phyloP scores from a whole-genome alignment of 2,113 vertebrate genomes.

The Crotalus viridis region DNA sequence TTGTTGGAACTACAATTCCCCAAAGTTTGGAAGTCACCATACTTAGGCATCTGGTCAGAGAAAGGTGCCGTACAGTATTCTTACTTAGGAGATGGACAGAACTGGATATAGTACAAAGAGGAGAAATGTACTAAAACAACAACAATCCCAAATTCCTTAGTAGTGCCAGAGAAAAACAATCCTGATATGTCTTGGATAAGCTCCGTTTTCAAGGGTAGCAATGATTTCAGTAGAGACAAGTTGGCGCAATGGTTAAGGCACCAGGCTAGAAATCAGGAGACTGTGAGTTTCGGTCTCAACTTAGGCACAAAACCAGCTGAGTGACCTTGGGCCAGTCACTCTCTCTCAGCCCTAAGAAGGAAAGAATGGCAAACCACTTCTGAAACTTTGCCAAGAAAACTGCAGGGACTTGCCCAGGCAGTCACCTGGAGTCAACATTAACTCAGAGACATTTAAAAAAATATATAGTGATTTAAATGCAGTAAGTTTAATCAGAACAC shows the following conservation, averaged over 20 bases:
- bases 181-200: background rate
- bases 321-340: background rate
- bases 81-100: background rate
- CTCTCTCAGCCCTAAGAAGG: background rate
- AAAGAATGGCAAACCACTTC: background rate
- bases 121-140: background rate
- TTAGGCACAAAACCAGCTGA: background rate
- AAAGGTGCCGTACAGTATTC: background rate
- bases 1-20: background rate
- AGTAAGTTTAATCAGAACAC: background rate
- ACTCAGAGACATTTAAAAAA: background rate
- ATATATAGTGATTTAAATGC: background rate
- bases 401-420: background rate
- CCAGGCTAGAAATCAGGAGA: background rate
- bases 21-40: background rate
- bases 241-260: background rate
- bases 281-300: background rate
- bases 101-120: background rate
- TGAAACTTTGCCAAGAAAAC: background rate
- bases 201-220: background rate
- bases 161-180: background rate
- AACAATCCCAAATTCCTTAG: background rate
- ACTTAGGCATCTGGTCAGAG: background rate
- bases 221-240: background rate
- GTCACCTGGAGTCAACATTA: background rate